A percentile compares a stretch with the other conserved stretches of the same genome.
These are phyloP conservation scores for Mimas tiliae DNA, from an alignment of 2,888 invertebrate genomes.

Conservation along the genomic window DNA sequence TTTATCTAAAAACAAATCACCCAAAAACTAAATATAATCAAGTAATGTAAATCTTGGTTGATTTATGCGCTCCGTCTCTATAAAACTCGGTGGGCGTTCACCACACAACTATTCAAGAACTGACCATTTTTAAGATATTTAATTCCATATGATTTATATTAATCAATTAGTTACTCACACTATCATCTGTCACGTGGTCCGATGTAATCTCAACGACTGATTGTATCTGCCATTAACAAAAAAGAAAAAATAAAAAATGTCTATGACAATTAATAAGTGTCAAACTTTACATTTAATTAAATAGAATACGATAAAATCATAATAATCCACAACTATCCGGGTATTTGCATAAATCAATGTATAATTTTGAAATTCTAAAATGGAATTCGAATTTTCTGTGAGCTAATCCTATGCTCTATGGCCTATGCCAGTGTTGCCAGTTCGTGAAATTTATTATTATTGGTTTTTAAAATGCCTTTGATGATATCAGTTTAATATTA, in stretches of 20 bases:
- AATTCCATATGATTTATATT: constrained; percentile 62
- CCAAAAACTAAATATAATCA: constrained; percentile 37
- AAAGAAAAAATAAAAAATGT: constrained; percentile 67
- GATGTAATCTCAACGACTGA: constrained; percentile 64
- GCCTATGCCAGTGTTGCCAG: constrained; percentile 4
- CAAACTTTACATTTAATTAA: constrained; percentile 75
- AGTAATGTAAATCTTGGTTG: constrained; percentile 43
- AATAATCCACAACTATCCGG: constrained; percentile 48
- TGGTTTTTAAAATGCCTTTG: background rate
- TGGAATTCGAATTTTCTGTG: constrained; percentile 23
- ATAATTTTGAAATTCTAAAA: constrained; percentile 29
- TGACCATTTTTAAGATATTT: constrained; percentile 32
- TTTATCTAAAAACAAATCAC: constrained; percentile 10
- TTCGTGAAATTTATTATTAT: constrained; percentile 10
- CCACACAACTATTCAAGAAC: constrained; percentile 34
- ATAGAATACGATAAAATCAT: constrained; percentile 64
- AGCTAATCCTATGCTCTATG: constrained; percentile 14
- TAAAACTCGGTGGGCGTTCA: constrained; percentile 43
- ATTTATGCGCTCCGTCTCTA: constrained; percentile 35
- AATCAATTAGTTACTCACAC: constrained; percentile 66
- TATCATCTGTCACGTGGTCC: constrained; percentile 66
- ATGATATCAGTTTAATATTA: background rate
- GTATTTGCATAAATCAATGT: constrained; percentile 39
- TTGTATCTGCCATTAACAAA: constrained; percentile 50
- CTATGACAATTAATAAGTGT: constrained; percentile 76